Evolutionary conservation across 2,797 vertebrate species (phyloP), one percentile per base, ranked within the genome.

Genomic region (Ctenochaetus hawaiiensis): DNA sequence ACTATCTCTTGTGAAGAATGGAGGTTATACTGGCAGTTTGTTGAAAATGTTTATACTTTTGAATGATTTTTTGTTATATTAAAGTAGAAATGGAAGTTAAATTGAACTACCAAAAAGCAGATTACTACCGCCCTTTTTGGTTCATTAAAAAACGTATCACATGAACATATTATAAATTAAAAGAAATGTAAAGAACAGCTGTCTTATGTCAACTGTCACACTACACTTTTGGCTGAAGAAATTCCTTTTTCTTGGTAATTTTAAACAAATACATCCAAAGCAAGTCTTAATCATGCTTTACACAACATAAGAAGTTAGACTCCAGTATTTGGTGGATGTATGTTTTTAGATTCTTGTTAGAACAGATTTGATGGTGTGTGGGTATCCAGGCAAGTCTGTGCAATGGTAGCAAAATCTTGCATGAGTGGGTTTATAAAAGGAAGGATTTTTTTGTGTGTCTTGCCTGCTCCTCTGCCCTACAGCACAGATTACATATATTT

Each of bases 351-450:
- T 76, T 67, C 78, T 60, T 88, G 72, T 74, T 74, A 49, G 51
- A 75, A 73, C 82, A 77, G 39, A 77, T 73, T 72, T 54, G 43
- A 26, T 43, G 17, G 16, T 37, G 12, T 5, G 3, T 68, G 34
- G 56, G 5, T 51, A 57, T 65, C 34, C 23, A 58, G 75, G 45
- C 83, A 84, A 68, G 84, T 85, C 85, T 76, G 69, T 72, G 60
- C 88, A 83, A 16, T 44, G 47, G 58, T 2, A 10, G 23, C 22
- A 45, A 53, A 77, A 78, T 83, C 13, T 48, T 66, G 58, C 23
- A 52, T 74, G 23, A 45, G 34, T 63, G 26, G 20, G 30, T 86
- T 67, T 72, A 26, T 65, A 48, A 23, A 9, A 23, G 16, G 18
- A 57, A 51, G 20, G 3, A 9, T 10, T 66, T 65, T 45, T 61